These are phyloP conservation scores for Lithophane socia DNA, from an alignment of 2,888 invertebrate genomes.

Conservation along the genomic window DNA sequence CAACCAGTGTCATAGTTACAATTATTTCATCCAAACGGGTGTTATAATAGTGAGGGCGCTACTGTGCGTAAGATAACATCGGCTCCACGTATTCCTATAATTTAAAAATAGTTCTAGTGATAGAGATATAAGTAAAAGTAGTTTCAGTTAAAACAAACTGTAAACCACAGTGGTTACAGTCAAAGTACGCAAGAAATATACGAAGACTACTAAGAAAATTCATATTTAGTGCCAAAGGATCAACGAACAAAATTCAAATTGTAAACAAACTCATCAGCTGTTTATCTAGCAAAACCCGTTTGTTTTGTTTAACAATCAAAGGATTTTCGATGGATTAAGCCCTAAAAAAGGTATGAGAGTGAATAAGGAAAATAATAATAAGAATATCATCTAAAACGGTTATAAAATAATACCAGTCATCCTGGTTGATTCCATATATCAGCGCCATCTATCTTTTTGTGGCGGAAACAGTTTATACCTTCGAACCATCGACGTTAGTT, in stretches of 20 bases:
- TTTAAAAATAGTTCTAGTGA: conserved; percentile 13
- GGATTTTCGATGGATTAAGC: not conserved
- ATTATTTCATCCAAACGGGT: no score
- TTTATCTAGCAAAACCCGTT: not conserved
- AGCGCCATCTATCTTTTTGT: conserved; percentile 7
- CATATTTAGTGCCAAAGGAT: conserved; percentile 2
- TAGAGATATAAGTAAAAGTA: conserved; percentile 2
- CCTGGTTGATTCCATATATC: not conserved
- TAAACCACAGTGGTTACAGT: not conserved
- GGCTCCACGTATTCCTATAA: conserved; percentile 7
- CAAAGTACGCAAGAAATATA: conserved; percentile 7
- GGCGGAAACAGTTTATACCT: not conserved
- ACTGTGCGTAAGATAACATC: conserved; percentile 9
- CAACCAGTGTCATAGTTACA: no score
- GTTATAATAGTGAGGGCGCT: no score
- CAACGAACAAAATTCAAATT: conserved; percentile 9
- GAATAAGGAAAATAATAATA: not conserved
- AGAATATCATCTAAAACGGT: not conserved
- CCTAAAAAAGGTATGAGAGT: not conserved
- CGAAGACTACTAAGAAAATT: not conserved
- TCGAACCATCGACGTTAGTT: not conserved
- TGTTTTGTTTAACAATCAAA: not conserved
- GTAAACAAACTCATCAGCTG: conserved; percentile 11
- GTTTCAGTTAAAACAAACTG: not conserved
- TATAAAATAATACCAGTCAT: not conserved